These are phyloP conservation scores for Isurus oxyrinchus DNA, from an alignment of 2,113 vertebrate species.

Conservation along the genomic window DNA sequence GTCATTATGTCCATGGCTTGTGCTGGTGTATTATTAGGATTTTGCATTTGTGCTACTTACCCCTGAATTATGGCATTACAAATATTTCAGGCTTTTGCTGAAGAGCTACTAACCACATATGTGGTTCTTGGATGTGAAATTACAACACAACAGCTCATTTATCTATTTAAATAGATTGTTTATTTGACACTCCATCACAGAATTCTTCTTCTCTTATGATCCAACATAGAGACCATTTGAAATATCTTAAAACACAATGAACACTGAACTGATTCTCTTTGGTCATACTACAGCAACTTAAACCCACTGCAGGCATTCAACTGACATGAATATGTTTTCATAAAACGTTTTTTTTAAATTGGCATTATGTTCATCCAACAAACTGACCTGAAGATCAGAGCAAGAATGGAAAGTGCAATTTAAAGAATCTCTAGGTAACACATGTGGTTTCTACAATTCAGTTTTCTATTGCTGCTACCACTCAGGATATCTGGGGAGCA, in stretches of 20 bases:
- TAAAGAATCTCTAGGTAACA: not conserved
- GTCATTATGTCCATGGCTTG: not conserved
- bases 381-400: not conserved
- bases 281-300: not conserved
- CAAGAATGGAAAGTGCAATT: not conserved
- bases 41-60: not conserved
- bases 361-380: not conserved
- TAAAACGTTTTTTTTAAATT: not conserved
- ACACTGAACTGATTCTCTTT: not conserved
- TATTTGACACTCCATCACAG: not conserved
- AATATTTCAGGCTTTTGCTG: not conserved
- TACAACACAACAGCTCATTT: not conserved
- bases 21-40: not conserved
- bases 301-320: not conserved
- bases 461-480: not conserved
- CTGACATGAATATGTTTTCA: not conserved
- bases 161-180: not conserved
- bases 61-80: no score
- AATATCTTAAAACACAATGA: not conserved
- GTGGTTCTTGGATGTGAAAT: not conserved
- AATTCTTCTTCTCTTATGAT: not conserved
- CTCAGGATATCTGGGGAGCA: not conserved
- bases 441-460: not conserved
- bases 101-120: not conserved
- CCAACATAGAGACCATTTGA: not conserved